A percentile compares a stretch with the other conserved stretches of the same genome.
Evolutionary conservation across 2,797 vertebrate genomes (phyloP).

Genomic region (Tenualosa thibaudeaui): DNA sequence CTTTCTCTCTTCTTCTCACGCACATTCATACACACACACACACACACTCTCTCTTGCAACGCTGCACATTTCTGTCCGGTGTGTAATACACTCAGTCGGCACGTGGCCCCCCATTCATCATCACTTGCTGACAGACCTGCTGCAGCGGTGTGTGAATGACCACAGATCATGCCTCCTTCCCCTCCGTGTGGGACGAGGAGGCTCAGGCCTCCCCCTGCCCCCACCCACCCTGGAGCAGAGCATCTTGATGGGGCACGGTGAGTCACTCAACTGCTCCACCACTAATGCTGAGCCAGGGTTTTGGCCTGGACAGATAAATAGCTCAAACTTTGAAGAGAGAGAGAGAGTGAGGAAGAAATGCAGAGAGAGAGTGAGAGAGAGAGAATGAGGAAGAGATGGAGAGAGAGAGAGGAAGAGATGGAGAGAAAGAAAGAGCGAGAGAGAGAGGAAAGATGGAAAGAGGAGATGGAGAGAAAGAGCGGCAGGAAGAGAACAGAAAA

Average conservation of each 20-base stretch:
- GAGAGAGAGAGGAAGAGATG: neutral
- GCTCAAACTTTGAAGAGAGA: neutral
- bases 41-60: neutral
- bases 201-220: neutral
- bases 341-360: neutral
- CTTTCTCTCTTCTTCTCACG: neutral
- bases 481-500: neutral
- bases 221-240: neutral
- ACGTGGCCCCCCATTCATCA: neutral
- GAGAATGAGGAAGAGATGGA: neutral
- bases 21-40: neutral
- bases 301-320: neutral
- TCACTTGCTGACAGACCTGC: neutral
- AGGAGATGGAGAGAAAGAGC: neutral
- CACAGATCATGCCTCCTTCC: slow-evolving; percentile 17
- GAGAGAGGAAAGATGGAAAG: neutral
- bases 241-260: neutral
- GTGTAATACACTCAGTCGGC: neutral
- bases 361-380: neutral
- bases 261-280: neutral
- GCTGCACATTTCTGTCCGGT: neutral
- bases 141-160: neutral
- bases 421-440: neutral
- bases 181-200: neutral
- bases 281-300: neutral